These are phyloP conservation scores for Elysia crispata DNA, from an alignment of 2,888 invertebrate genomes.

Conservation along the genomic window DNA sequence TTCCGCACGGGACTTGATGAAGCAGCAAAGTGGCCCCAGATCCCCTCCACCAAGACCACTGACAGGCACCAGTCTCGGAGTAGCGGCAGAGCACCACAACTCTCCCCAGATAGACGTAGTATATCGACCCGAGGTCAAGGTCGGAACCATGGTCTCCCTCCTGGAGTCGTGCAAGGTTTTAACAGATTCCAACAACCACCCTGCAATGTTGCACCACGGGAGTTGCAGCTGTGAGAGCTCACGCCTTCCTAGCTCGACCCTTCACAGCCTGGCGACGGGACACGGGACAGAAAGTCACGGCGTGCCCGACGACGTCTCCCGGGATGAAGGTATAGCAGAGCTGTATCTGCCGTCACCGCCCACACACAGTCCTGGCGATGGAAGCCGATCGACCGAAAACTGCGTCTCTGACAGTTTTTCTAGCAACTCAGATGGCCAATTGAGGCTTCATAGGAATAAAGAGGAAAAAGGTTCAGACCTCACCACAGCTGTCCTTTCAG, in stretches of 20 bases:
- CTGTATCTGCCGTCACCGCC: constrained; percentile 33
- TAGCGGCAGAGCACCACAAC: background rate
- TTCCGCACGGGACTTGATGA: too few relatives aligned
- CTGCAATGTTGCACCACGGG: background rate
- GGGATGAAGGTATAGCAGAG: background rate
- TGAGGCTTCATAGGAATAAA: too few relatives aligned
- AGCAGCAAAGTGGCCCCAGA: too few relatives aligned
- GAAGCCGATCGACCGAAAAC: background rate
- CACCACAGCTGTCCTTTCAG: too few relatives aligned
- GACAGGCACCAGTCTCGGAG: too few relatives aligned
- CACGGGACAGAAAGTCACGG: background rate
- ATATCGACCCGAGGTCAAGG: background rate
- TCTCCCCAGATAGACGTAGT: background rate
- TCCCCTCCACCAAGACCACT: too few relatives aligned
- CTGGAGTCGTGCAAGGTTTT: constrained; percentile 6
- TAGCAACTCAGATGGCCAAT: too few relatives aligned
- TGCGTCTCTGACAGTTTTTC: too few relatives aligned
- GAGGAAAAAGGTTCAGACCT: too few relatives aligned
- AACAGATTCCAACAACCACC: background rate
- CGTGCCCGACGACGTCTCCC: background rate
- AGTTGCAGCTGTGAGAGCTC: too few relatives aligned
- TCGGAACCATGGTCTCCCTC: constrained; percentile 1
- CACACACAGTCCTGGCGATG: constrained; percentile 26
- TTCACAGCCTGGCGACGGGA: background rate
- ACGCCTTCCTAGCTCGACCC: too few relatives aligned